Percentiles rank a stretch among this genome's conserved stretches.
Conservation (phyloP, 2,888 invertebrate species). For the Drosophila buzzatii region DNA sequence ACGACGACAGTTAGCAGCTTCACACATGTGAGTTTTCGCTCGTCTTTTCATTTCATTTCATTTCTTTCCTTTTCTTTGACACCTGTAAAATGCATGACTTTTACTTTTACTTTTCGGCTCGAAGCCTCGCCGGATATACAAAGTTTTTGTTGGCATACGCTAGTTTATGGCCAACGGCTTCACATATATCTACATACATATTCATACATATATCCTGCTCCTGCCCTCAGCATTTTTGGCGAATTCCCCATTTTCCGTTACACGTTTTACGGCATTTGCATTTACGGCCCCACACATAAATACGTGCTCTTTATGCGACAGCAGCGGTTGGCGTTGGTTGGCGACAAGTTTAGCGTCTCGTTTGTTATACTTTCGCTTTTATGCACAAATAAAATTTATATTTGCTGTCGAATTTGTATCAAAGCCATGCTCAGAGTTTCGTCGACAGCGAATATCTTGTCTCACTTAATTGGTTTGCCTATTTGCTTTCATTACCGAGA, state of each 20-base stretch:
- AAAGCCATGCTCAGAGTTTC: background rate
- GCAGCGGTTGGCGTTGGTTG: conserved; percentile 14
- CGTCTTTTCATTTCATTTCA: background rate
- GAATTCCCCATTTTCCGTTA: conserved; percentile 12
- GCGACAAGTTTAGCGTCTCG: conserved; percentile 26
- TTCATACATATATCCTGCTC: too few species aligned
- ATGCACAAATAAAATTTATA: conserved; percentile 13
- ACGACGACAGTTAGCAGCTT: conserved; percentile 7
- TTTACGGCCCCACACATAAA: conserved; percentile 48
- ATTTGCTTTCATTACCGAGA: background rate
- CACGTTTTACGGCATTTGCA: conserved; percentile 43
- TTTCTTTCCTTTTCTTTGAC: conserved; percentile 8
- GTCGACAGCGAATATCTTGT: background rate
- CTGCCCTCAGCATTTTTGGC: background rate
- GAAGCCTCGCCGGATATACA: conserved; percentile 35
- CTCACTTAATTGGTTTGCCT: background rate
- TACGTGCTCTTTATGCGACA: conserved; percentile 31
- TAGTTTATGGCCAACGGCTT: conserved; percentile 56
- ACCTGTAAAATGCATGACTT: conserved; percentile 59
- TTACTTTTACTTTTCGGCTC: conserved; percentile 26
- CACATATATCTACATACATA: background rate
- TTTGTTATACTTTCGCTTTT: conserved; percentile 31
- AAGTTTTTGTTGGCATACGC: conserved; percentile 60
- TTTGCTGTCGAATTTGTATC: conserved; percentile 2
- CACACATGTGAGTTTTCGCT: conserved; percentile 53